A percentile compares a stretch with the other conserved stretches of the same genome.
These are phyloP conservation scores for Zhuqinia jingwanae DNA, from an alignment of 2,888 invertebrate species.

Conservation along the genomic window DNA sequence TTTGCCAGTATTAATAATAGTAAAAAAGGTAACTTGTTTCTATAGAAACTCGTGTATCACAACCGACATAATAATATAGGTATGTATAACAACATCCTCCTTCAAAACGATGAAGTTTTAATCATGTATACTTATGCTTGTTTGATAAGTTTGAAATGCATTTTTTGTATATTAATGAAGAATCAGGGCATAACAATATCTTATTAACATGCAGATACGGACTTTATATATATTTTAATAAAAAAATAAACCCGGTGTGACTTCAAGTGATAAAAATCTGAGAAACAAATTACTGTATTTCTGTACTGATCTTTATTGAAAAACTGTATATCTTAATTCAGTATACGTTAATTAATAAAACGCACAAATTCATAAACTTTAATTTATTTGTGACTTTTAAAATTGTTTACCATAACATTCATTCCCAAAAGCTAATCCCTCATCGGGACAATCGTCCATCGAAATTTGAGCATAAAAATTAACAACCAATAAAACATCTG, in stretches of 20 bases:
- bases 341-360: conserved; percentile 60
- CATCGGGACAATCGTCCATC: too few relatives aligned
- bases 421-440: too few relatives aligned
- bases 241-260: conserved; percentile 62
- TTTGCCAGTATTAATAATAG: conserved; percentile 67
- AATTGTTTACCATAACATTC: too few relatives aligned
- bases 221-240: not conserved
- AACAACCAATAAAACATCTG: too few relatives aligned
- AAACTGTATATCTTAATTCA: conserved; percentile 47
- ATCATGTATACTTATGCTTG: not conserved
- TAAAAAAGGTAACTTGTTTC: not conserved
- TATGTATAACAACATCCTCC: not conserved
- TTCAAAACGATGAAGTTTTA: not conserved
- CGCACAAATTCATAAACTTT: conserved; percentile 40
- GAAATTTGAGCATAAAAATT: too few relatives aligned
- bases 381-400: too few relatives aligned
- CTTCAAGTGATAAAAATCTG: conserved; percentile 60
- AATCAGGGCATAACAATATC: not conserved
- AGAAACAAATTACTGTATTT: conserved; percentile 41
- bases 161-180: not conserved
- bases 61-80: too few relatives aligned
- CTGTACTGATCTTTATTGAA: conserved; percentile 49
- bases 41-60: not conserved
- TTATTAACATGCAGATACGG: not conserved
- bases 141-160: not conserved